Evolutionary conservation across 30 jellyfish, hydroid and myxozoan genomes (phyloP), one percentile per base, ranked within the genome.

Genomic region (Pelagia noctiluca): DNA sequence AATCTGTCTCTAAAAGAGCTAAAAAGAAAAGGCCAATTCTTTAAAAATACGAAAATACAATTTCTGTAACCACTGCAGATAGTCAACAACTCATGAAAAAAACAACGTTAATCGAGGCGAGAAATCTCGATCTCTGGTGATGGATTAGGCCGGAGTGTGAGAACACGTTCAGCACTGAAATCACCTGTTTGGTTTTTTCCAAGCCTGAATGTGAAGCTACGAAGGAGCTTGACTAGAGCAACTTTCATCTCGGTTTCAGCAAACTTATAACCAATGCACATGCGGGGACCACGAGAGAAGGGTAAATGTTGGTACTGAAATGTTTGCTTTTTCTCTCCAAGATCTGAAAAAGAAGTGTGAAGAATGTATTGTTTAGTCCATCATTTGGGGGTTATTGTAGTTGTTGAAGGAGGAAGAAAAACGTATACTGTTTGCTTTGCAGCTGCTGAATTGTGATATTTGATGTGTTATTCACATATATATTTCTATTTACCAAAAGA

Each of bases 211-310:
- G 57, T 42, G 12, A 42, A 42, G 16, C 57, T 42, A 5, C 57
- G 57, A 8, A 42, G 16, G 12, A 42, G 57, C 57, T 42, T 42
- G 8, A 16, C 57, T 5, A 42, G 57, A 42, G 16, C 57, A 16
- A 16, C 16, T 16, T 42, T 42, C 57, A 42, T 5, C 16, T 42
- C 57, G 57, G 16, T 8, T 16, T 42, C 57, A 16, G 57, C 57
- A 42, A 42, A 42, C 16, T 16, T 42, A 16, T 42, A 42, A 16
- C 57, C 57, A 42, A 42, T 42, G 57, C 57, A 42, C 57, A 42
- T 42, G 57, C 57, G 57, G 8, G 57, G 57, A 42, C 57, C 57
- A 42, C 57, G 57, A 16, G 57, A 42, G 57, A 42, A 42, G 8
- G 57, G 57, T 42, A 42, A 16, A 42, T 5, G 16, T 5, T 16